phyloP scores from a whole-genome alignment of 2,888 invertebrate genomes.

The Apotomis betuletana region DNA sequence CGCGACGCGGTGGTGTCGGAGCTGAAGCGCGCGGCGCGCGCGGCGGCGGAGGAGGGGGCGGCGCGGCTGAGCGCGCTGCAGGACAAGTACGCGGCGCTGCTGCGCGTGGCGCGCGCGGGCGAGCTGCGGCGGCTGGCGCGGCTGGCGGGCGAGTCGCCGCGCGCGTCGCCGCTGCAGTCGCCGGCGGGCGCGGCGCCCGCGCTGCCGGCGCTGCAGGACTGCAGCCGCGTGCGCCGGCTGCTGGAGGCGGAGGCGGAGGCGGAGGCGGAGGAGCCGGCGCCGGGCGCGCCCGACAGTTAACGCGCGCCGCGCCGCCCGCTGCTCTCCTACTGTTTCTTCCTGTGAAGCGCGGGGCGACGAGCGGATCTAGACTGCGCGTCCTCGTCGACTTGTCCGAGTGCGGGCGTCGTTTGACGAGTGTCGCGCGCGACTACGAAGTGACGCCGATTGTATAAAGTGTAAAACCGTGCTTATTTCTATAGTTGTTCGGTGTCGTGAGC shows the following conservation, averaged over 20 bases:
- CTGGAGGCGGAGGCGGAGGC: constrained; percentile 43
- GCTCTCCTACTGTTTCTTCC: constrained; percentile 29
- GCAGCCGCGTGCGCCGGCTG: constrained; percentile 49
- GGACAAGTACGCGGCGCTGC: constrained; percentile 84
- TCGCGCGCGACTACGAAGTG: no score
- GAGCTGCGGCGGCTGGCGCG: constrained; percentile 82
- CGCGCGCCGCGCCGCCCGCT: constrained; percentile 43
- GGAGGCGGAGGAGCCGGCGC: not conserved
- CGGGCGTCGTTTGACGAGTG: no score
- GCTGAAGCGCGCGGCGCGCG: constrained; percentile 75
- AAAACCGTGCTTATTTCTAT: no score
- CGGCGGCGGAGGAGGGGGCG: constrained; percentile 84
- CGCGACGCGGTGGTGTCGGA: constrained; percentile 75
- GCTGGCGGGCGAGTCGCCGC: constrained; percentile 60
- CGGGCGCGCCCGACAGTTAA: constrained; percentile 42
- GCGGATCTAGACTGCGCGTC: not conserved
- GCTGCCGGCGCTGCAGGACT: constrained; percentile 48
- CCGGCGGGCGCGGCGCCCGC: constrained; percentile 80
- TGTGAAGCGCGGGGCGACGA: constrained; percentile 11
- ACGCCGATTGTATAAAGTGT: no score
- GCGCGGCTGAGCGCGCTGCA: constrained; percentile 82
- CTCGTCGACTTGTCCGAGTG: no score
- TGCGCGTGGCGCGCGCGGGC: constrained; percentile 81
- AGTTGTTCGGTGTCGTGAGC: not conserved
- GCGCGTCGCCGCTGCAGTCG: constrained; percentile 56